Base-by-base conservation (phyloP, 1,140 invertebrate genomes). In the Sipha flava region DNA sequence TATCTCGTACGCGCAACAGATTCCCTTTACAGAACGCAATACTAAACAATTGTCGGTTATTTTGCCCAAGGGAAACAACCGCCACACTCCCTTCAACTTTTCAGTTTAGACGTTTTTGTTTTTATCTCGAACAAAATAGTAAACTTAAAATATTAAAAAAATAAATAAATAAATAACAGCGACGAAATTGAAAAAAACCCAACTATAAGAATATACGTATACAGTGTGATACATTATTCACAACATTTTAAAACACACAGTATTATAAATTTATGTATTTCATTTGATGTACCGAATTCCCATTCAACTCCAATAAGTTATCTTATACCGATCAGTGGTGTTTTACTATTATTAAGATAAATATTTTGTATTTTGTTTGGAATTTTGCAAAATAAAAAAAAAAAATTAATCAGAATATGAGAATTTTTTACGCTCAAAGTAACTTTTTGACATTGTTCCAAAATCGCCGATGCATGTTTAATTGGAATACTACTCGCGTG, bases 1-100 rank as follows among this genome's bases (percentile, higher is more conserved):
- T 66, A 66, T 29, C 64, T 16, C 64, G 64, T 66, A 43, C 37
- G 37, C 37, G 66, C 66, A 70, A 70, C 66, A 70, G 66, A 70
- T 70, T 70, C 66, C 23, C 23, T 47, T 9, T 29, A 29, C 54
- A 14, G 21, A 43, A 68, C 26, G 43, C 43, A 21, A 26, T 68
- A 68, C 64, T 70, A 70, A 70, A 70, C 66, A 70, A 70, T 70
- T 47, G 66, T 47, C 16, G 40, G 66, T 70, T 70, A 70, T 70
- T 70, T 70, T 23, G 66, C 66, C 66, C 66, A 23, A 70, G 66
- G 66, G 66, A 70, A 70, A 70, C 66, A 18, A 29, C 64, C 18
- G 21, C 34, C 37, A 40, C 21, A 40, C 34, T 66, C 64, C 64
- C 64, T 70, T 70, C 43, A 47, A 70, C 66, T 70, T 70, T 70